Base-by-base conservation (phyloP, 2,888 invertebrate genomes). In the Hirtodrosophila confusa region DNA sequence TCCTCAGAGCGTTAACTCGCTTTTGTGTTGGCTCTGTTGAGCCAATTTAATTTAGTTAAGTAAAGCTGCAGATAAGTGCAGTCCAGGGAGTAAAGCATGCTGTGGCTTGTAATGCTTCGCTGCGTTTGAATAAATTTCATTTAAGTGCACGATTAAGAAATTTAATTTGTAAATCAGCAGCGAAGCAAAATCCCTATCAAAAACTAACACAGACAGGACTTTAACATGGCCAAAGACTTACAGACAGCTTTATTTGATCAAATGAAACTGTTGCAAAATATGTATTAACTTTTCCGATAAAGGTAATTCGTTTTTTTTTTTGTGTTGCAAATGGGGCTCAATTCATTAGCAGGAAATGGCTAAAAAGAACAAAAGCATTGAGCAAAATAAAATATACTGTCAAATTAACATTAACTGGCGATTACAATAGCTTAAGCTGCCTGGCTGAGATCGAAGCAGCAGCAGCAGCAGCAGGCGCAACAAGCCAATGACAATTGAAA, bases 401-500 rank as follows among this genome's bases (percentile, higher is more conserved):
- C 64, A 79, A 76, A 76, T 76, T 76, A 85, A 79, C 71, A 74
- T 75, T 69, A 69, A 74, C 60, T 68, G 63, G 73, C 78, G 80
- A 78, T 84, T 84, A 78, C 75, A 72, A 80, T 62, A 49, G 75
- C 62, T 78, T 73, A 57, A 63, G 44, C 73, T 70, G 57, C 44
- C 57, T 44, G 40, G n/a, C 45, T 54, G 41, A 45, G 61, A 74
- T 56, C 50, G 60, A 61, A 41, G 31, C 45, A 35, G 36, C n/a
- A 12, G 7, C 24, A 23, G 4, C 35, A 45, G 43, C 5, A 54
- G 78, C 49, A 69, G 68, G 60, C 71, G 83, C 84, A 83, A 86
- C 83, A 83, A 83, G 84, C 80, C 72, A 80, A 83, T 78, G 80
- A 83, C 85, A 80, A 85, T 80, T 76, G 86, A 83, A 78, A 76